Evolutionary conservation across 2,888 invertebrate species (phyloP), one percentile per base, ranked within the genome.

Genomic region (Rhyacophila evoluta): DNA sequence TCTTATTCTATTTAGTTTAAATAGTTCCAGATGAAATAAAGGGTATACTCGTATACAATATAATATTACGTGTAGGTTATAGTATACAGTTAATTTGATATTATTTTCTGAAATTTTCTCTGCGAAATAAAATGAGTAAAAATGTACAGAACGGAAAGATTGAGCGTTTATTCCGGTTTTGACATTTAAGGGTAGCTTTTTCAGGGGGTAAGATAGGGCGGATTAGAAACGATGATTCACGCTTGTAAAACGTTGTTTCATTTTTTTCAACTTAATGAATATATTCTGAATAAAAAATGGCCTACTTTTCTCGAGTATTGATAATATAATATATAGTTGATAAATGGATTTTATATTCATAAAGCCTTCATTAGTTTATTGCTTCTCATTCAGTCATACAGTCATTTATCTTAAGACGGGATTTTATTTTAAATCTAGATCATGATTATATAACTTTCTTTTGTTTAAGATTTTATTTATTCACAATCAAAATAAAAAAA

Each of bases 71-170:
- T 73, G 77, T 77, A 73, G 68, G 77, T 73, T 72, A 77, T 33
- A 27, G 41, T 74, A 72, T 70, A 80, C 69, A 72, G 76, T 76
- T 81, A 81, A 81, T 81, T 75, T 78, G 75, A 81, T 81, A 81
- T 78, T 77, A 75, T 81, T 79, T 73, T 77, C 72, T 25, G 71
- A 74, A 39, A 37, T 27, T 55, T 71, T 10, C 19, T 67, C 33
- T 27, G 4, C n/a, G 27, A 5, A 25, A 33, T 72, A 71, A 41
- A 77, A 75, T 4, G 28, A 67, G 69, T 39, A 69, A 36, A 74
- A 78, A 75, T 74, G 67, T 38, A 67, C 29, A 25, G 33, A 74
- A 71, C n/a, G 68, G 74, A 71, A 78, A 81, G 79, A 81, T 81
- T 81, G 81, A 81, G 75, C 79, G 81, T 15, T 70, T 71, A 38